phyloP scores from a whole-genome alignment of 1,140 invertebrate genomes.

The Eriosoma lanigerum region DNA sequence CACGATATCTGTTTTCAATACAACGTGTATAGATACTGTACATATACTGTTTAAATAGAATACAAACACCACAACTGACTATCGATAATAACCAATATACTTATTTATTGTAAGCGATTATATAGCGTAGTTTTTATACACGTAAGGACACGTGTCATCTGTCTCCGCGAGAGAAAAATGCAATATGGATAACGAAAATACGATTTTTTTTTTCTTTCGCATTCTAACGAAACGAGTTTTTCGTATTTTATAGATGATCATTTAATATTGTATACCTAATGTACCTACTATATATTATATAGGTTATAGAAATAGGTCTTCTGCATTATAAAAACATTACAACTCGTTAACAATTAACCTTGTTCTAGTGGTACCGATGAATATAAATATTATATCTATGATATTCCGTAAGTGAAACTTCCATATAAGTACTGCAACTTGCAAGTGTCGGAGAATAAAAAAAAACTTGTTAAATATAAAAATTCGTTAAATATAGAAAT shows the following conservation, averaged over 20 bases:
- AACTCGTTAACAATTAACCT: constrained; percentile 13
- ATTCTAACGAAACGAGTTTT: neutral
- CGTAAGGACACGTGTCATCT: too few relatives aligned
- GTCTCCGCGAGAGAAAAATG: neutral
- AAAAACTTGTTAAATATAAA: neutral
- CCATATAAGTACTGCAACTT: neutral
- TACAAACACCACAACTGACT: too few relatives aligned
- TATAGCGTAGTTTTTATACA: too few relatives aligned
- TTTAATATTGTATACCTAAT: neutral
- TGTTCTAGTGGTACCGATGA: neutral
- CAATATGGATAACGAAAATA: neutral
- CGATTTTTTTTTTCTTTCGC: neutral
- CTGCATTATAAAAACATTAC: neutral
- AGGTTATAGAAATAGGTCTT: too few relatives aligned
- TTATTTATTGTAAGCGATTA: too few relatives aligned
- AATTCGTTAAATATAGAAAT: neutral
- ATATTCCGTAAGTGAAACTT: constrained; percentile 8
- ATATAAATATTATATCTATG: neutral
- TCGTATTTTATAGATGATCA: neutral
- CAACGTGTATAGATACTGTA: too few relatives aligned
- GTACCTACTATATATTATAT: neutral
- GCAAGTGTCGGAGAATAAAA: neutral
- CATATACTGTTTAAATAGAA: too few relatives aligned
- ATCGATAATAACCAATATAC: too few relatives aligned
- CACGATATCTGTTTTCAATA: too few relatives aligned